These are phyloP conservation scores for Anthonomus grandis DNA, from an alignment of 1,140 invertebrate species.

Conservation along the genomic window DNA sequence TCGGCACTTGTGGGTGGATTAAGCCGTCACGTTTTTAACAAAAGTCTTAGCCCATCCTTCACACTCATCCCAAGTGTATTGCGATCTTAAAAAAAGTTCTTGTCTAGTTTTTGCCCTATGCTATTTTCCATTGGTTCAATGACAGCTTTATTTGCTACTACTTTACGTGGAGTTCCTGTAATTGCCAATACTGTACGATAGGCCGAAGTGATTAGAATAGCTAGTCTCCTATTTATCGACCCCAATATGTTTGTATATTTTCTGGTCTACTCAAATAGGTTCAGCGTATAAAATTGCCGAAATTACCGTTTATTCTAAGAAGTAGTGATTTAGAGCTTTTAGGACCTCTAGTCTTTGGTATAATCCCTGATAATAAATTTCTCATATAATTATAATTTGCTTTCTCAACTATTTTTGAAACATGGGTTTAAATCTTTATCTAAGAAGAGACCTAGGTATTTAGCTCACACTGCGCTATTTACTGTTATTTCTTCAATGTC, in stretches of 20 bases:
- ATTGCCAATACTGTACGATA: not conserved
- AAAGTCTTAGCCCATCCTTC: conserved; percentile 10
- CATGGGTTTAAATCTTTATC: too few relatives aligned
- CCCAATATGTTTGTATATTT: not conserved
- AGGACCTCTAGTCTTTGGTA: too few relatives aligned
- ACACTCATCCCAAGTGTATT: not conserved
- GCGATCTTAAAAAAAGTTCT: not conserved
- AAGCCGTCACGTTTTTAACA: not conserved
- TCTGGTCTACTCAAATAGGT: not conserved
- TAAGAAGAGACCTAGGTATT: not conserved
- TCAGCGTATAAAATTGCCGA: not conserved
- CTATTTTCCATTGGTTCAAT: not conserved
- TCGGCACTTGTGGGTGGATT: conserved; percentile 6
- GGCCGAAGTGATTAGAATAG: not conserved
- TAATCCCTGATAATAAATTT: too few relatives aligned
- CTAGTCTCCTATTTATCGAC: not conserved
- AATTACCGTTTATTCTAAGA: not conserved
- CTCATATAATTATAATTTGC: too few relatives aligned
- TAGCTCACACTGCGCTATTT: not conserved
- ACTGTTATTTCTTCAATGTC: not conserved
- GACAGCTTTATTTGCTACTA: not conserved
- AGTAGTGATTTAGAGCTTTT: not conserved
- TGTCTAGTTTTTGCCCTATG: not conserved
- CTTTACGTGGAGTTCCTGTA: not conserved
- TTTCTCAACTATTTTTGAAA: too few relatives aligned